Conservation (phyloP, 1,140 invertebrate genomes). For the Drosophila pectinifera region DNA sequence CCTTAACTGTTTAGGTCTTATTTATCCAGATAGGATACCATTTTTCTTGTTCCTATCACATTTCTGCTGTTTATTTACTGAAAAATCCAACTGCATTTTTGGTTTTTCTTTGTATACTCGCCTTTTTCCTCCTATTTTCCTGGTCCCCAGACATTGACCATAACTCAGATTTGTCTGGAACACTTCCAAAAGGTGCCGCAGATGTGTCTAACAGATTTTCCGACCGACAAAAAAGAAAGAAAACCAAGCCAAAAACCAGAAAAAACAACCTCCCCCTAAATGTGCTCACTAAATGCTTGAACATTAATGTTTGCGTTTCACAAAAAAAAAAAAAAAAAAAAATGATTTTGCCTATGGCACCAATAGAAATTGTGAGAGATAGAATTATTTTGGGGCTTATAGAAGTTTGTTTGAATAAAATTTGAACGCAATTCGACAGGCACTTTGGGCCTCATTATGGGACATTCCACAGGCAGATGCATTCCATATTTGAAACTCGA, state of each 20-base stretch:
- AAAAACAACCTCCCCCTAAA: not conserved
- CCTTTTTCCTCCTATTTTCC: not conserved
- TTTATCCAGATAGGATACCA: no score
- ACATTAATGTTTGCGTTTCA: not conserved
- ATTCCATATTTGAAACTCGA: slow-evolving; percentile 29
- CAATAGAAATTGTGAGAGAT: slow-evolving; percentile 2
- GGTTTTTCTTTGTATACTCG: not conserved
- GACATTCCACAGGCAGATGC: slow-evolving; percentile 22
- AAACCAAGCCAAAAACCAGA: no score
- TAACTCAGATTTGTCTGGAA: slow-evolving; percentile 27
- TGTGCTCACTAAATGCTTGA: not conserved
- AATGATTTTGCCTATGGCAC: not conserved
- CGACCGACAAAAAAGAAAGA: slow-evolving; percentile 18
- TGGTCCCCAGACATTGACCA: slow-evolving; percentile 12
- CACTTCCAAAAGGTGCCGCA: slow-evolving; percentile 20
- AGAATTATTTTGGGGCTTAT: slow-evolving; percentile 3
- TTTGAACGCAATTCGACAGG: slow-evolving; percentile 51
- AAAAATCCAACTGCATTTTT: not conserved
- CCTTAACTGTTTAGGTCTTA: no score
- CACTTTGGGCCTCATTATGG: slow-evolving; percentile 31
- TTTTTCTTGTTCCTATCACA: not conserved
- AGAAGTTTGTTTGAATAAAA: slow-evolving; percentile 19
- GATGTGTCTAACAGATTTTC: slow-evolving; percentile 24
- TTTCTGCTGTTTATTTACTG: not conserved
- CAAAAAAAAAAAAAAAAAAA: no score